phyloP scores from a whole-genome alignment of 2,113 vertebrate genomes.

The Pheucticus melanocephalus region DNA sequence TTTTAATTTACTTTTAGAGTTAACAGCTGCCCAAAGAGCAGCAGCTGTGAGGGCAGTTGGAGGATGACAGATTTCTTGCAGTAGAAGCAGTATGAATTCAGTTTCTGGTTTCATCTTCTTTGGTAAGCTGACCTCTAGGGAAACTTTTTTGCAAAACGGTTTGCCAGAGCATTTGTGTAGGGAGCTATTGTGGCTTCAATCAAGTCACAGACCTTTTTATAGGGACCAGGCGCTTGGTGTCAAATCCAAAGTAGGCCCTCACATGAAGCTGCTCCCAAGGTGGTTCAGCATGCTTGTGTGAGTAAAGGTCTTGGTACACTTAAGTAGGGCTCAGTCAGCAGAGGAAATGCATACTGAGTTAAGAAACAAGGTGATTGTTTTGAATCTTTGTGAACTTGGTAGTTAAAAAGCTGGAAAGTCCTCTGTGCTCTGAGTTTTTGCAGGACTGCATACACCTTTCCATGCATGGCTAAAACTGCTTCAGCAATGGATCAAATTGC shows the following conservation, averaged over 20 bases:
- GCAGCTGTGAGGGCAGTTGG: not conserved
- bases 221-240: not conserved
- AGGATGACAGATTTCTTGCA: not conserved
- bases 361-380: not conserved
- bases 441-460: not conserved
- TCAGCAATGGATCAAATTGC: not conserved
- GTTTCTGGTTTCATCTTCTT: not conserved
- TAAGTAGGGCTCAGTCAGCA: not conserved
- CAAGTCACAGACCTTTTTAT: not conserved
- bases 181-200: not conserved
- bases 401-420: not conserved
- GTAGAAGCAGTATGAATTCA: not conserved
- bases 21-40: not conserved
- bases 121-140: conserved; percentile 34
- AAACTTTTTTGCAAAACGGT: not conserved
- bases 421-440: not conserved
- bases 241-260: not conserved
- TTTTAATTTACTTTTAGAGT: not conserved
- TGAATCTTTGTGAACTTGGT: not conserved
- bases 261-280: not conserved
- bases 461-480: not conserved
- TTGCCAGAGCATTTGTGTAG: not conserved
- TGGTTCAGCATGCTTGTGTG: not conserved
- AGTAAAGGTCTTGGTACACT: not conserved
- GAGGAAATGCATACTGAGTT: not conserved